Conservation (phyloP, 2,888 invertebrate genomes). For the Eristalis tenax region DNA sequence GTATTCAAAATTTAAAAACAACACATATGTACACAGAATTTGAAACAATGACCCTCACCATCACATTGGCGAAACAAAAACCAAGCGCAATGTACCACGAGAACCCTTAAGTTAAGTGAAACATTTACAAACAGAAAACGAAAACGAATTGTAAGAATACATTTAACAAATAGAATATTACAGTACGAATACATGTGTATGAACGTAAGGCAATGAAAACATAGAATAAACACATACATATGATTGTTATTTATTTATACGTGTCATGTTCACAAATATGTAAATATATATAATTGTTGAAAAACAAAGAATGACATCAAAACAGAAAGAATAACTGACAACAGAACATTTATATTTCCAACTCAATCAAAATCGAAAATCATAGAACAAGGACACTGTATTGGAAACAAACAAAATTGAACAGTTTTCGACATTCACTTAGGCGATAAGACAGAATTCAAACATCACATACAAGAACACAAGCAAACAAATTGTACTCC, state of each 20-base stretch:
- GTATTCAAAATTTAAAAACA: no score
- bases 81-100: neutral
- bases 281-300: neutral
- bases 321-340: neutral
- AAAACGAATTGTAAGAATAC: conserved; percentile 1
- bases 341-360: neutral
- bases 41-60: neutral
- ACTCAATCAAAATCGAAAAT: neutral
- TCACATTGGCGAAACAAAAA: neutral
- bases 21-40: neutral
- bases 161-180: conserved; percentile 17
- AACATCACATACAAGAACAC: conserved; percentile 64
- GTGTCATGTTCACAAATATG: neutral
- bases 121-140: neutral
- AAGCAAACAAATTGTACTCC: conserved; percentile 54
- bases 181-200: neutral
- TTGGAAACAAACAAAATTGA: conserved; percentile 1
- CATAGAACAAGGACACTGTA: neutral
- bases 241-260: neutral
- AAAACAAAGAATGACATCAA: neutral
- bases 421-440: conserved; percentile 35
- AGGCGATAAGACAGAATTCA: conserved; percentile 36
- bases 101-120: neutral
- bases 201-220: neutral
- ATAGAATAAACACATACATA: neutral